phyloP scores from a whole-genome alignment of 2,888 invertebrate genomes.

The Itoplectis maculator region DNA sequence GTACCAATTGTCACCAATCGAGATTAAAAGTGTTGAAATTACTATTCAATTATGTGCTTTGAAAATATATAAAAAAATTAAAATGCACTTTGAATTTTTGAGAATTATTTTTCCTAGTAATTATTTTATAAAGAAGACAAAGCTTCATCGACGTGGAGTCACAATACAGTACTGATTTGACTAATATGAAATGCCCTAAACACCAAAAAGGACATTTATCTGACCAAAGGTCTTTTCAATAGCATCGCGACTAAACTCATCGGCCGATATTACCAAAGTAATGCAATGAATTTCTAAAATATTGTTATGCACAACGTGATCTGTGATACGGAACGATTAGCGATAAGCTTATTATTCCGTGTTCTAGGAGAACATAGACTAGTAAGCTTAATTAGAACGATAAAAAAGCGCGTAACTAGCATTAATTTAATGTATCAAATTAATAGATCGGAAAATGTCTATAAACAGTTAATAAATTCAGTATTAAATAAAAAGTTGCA shows the following conservation, averaged over 20 bases:
- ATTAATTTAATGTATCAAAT: neutral
- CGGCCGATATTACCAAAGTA: neutral
- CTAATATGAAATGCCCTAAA: too few relatives aligned
- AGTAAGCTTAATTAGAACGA: neutral
- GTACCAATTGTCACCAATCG: neutral
- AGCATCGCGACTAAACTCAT: neutral
- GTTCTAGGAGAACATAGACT: neutral
- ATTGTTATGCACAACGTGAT: neutral
- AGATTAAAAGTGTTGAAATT: neutral
- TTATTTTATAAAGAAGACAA: too few relatives aligned
- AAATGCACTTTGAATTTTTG: neutral
- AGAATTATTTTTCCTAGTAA: too few relatives aligned
- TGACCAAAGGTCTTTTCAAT: neutral
- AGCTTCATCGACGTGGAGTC: too few relatives aligned
- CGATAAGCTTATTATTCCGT: too few relatives aligned
- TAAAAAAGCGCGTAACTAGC: constrained; percentile 3
- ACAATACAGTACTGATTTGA: too few relatives aligned
- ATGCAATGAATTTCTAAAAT: constrained; percentile 2
- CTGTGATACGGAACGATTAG: constrained; percentile 8
- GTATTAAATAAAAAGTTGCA: neutral
- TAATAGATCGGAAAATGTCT: too few relatives aligned
- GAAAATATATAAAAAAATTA: neutral
- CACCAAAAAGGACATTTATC: too few relatives aligned
- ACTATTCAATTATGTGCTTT: neutral
- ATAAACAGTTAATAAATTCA: neutral